Percentiles rank a stretch among this genome's conserved stretches.
These are phyloP conservation scores for Parus major DNA, from an alignment of 2,113 vertebrate species.

Conservation along the genomic window DNA sequence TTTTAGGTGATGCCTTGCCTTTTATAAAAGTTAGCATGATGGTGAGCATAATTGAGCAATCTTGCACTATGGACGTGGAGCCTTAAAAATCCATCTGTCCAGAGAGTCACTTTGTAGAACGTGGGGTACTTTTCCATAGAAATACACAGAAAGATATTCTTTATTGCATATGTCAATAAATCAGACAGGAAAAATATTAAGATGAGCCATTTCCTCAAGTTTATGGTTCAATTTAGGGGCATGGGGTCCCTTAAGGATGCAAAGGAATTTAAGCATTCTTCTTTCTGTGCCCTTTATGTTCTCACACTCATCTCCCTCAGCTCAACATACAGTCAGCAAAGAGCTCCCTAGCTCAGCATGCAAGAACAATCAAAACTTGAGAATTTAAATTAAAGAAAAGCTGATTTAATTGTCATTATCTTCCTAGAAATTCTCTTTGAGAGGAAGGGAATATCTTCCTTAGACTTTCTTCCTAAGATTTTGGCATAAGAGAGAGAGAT, in stretches of 20 bases:
- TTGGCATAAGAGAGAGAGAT: not conserved
- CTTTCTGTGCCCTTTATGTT: not conserved
- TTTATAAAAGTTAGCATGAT: not conserved
- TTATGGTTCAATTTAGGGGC: not conserved
- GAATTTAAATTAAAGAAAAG: not conserved
- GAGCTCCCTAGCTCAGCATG: not conserved
- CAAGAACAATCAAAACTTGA: not conserved
- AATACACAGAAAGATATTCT: not conserved
- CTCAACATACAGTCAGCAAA: not conserved
- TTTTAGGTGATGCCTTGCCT: not conserved
- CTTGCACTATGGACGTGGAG: not conserved
- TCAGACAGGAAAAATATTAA: not conserved
- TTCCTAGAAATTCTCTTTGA: not conserved
- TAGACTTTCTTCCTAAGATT: not conserved
- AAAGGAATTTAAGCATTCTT: not conserved
- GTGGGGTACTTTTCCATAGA: not conserved
- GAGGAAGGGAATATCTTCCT: not conserved
- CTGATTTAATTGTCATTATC: not conserved
- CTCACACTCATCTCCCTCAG: not conserved
- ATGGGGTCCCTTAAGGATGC: not conserved
- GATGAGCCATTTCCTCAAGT: not conserved
- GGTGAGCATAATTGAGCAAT: not conserved
- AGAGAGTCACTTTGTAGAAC: not conserved
- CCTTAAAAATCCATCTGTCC: not conserved
- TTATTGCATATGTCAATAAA: not conserved